Evolutionary conservation across 2,113 vertebrate species (phyloP).

Genomic region (Pseudonaja textilis): DNA sequence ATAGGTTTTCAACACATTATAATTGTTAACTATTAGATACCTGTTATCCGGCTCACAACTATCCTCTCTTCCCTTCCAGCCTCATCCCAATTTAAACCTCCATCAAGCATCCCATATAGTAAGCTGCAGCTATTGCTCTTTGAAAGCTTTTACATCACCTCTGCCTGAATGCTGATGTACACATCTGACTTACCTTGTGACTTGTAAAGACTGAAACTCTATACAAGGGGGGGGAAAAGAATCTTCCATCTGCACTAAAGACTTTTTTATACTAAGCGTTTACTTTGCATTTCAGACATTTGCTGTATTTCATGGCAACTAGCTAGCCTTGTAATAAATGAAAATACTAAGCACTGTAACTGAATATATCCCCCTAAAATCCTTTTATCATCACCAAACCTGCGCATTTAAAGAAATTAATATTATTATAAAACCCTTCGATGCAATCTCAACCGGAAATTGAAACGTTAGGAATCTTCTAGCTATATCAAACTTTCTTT

Average conservation of each 20-base stretch:
- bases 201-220: not conserved
- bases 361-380: not conserved
- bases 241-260: too few species aligned
- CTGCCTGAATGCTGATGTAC: not conserved
- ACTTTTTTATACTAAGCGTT: not conserved
- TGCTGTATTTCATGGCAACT: not conserved
- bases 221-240: not conserved
- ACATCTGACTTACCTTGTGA: not conserved
- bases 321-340: not conserved
- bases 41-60: not conserved
- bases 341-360: accelerated
- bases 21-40: not conserved
- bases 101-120: not conserved
- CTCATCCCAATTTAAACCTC: not conserved
- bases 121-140: not conserved
- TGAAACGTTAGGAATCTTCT: not conserved
- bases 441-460: not conserved
- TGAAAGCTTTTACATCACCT: not conserved
- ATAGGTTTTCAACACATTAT: not conserved
- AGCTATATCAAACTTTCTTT: not conserved
- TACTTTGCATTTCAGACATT: not conserved
- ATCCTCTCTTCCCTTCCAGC: not conserved
- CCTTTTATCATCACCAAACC: not conserved
- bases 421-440: not conserved
- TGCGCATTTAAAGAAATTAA: not conserved